phyloP scores from a whole-genome alignment of 2,113 vertebrate species.

The Aphyosemion australe region DNA sequence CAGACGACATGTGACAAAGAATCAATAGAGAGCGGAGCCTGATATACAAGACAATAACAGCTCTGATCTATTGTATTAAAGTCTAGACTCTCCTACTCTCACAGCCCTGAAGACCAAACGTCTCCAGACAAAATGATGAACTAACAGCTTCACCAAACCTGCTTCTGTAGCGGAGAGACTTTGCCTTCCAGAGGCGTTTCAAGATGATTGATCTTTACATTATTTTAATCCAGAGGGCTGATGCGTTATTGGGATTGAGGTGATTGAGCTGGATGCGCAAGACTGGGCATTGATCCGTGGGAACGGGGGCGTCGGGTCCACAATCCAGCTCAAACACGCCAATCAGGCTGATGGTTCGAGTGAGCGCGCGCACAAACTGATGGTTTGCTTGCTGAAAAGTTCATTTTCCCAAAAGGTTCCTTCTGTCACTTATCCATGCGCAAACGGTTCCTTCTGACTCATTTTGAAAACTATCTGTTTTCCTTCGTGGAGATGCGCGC shows the following conservation, averaged over 20 bases:
- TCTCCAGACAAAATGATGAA: no score
- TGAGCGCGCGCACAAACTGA: conserved; percentile 13
- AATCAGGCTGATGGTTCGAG: background rate
- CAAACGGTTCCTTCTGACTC: conserved; percentile 16
- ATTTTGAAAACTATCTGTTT: background rate
- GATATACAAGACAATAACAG: conserved; percentile 7
- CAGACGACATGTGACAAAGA: background rate
- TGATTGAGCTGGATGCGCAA: conserved; percentile 64
- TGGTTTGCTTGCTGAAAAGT: conserved; percentile 47
- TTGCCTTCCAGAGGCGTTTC: conserved; percentile 36
- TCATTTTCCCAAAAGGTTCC: conserved; percentile 26
- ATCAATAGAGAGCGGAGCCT: conserved; percentile 9
- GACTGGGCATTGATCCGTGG: conserved; percentile 63
- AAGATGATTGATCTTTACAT: conserved; percentile 67
- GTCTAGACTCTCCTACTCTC: conserved; percentile 7
- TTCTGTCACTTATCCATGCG: conserved; percentile 25
- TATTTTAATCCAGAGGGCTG: conserved; percentile 68
- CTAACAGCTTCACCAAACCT: conserved; percentile 1
- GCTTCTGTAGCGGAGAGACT: conserved; percentile 28
- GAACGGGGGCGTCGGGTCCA: conserved; percentile 29
- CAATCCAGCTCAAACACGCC: conserved; percentile 22
- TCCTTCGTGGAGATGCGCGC: background rate
- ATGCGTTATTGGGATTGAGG: conserved; percentile 58
- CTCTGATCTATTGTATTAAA: conserved; percentile 34
- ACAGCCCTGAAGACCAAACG: conserved; percentile 9